These are phyloP conservation scores for Melangyna quadrimaculata DNA, from an alignment of 2,888 invertebrate genomes.

Conservation along the genomic window DNA sequence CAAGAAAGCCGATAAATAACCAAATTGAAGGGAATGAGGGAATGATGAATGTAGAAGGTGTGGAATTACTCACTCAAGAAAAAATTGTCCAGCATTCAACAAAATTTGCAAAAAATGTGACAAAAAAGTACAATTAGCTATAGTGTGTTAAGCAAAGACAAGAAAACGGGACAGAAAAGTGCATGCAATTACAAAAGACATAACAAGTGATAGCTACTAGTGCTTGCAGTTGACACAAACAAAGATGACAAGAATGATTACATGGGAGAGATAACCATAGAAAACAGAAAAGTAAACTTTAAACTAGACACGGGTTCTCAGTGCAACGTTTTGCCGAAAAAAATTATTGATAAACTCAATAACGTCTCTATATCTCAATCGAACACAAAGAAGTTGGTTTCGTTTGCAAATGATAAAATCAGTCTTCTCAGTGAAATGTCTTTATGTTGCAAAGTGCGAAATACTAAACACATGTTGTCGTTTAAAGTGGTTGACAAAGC, in stretches of 20 bases:
- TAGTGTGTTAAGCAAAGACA: conserved; percentile 37
- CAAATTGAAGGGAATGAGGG: too few relatives aligned
- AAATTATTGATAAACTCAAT: conserved; percentile 35
- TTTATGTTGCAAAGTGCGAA: conserved; percentile 29
- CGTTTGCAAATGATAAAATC: conserved; percentile 48
- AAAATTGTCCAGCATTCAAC: conserved; percentile 52
- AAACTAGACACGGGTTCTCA: conserved; percentile 62
- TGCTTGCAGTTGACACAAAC: too few relatives aligned
- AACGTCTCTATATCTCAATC: conserved; percentile 6
- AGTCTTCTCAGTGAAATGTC: conserved; percentile 44
- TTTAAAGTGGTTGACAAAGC: too few relatives aligned
- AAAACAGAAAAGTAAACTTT: too few relatives aligned
- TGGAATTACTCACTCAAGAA: conserved; percentile 44
- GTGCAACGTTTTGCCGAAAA: conserved; percentile 53
- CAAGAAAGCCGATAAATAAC: too few relatives aligned
- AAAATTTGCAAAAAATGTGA: conserved; percentile 55
- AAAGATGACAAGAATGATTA: too few relatives aligned
- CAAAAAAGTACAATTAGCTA: conserved; percentile 47
- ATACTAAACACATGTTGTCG: conserved; percentile 14
- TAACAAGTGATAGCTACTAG: too few relatives aligned
- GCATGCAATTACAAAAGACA: too few relatives aligned
- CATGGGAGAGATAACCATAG: too few relatives aligned
- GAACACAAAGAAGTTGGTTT: conserved; percentile 26
- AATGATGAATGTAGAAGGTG: too few relatives aligned
- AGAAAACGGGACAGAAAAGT: too few relatives aligned